Conservation (phyloP, 2,113 vertebrate genomes). For the Pterocles gutturalis region DNA sequence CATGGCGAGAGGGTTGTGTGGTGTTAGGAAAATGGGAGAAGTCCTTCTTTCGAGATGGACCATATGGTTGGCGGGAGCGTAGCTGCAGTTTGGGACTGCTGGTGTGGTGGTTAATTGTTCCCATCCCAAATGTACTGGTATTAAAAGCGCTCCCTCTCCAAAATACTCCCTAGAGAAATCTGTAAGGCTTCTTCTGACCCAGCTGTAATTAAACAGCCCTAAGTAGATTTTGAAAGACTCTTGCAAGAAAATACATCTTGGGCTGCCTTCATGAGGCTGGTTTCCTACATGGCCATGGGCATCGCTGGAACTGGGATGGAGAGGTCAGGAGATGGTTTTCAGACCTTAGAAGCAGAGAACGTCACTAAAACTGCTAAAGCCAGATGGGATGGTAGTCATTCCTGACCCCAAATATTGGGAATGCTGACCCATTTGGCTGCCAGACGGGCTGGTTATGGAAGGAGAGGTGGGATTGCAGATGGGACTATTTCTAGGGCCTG, state of each 20-base stretch:
- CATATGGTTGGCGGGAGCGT: background rate
- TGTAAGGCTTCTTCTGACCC: background rate
- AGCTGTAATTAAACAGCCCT: background rate
- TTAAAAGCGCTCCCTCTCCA: background rate
- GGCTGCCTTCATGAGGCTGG: background rate
- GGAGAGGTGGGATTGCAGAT: background rate
- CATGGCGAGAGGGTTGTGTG: fast-evolving
- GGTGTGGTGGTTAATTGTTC: background rate
- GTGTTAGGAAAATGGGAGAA: background rate
- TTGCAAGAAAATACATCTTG: background rate
- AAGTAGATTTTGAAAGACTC: background rate
- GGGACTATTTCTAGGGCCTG: background rate
- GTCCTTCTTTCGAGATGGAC: background rate
- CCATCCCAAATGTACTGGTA: background rate
- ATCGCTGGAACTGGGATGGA: background rate
- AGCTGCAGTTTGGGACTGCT: background rate
- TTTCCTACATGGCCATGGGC: background rate
- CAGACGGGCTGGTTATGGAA: background rate
- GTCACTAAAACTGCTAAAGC: background rate
- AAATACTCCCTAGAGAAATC: background rate
- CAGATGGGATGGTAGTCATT: background rate
- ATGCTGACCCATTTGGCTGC: background rate
- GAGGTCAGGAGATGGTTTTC: background rate
- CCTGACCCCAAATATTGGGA: background rate
- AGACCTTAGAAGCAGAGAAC: background rate